Evolutionary conservation across 1,140 invertebrate species (phyloP).

Genomic region (Drosophila azteca): DNA sequence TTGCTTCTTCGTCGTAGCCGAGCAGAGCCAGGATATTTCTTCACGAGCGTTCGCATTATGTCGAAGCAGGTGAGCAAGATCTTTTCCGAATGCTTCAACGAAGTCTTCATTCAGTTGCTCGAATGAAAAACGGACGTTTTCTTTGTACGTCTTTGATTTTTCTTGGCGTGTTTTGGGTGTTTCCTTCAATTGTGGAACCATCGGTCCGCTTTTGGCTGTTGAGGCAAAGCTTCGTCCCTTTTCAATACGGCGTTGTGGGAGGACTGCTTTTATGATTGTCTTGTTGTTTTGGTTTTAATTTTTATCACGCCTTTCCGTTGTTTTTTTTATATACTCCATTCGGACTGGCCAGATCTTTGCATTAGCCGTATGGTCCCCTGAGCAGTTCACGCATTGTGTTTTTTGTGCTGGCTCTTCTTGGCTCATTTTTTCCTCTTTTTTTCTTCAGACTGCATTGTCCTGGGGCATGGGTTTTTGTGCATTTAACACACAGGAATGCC

Average conservation of each 20-base stretch:
- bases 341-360: not conserved
- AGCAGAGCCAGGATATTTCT: no score
- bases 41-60: no score
- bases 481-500: not conserved
- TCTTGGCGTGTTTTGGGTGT: not conserved
- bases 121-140: not conserved
- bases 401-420: not conserved
- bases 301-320: not conserved
- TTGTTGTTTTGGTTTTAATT: fast-evolving
- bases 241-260: not conserved
- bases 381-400: constrained; percentile 2
- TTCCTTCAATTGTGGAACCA: not conserved
- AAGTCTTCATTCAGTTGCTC: not conserved
- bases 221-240: not conserved
- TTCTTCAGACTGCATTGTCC: not conserved
- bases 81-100: no score
- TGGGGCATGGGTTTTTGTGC: not conserved
- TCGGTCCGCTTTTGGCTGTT: not conserved
- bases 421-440: no score
- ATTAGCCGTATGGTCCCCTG: constrained; percentile 2
- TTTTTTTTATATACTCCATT: not conserved
- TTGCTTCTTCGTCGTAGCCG: no score
- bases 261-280: not conserved
- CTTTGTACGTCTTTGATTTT: not conserved
- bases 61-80: no score